Evolutionary conservation across 2,113 vertebrate species (phyloP).

Genomic region (Melanerpes formicivorus): DNA sequence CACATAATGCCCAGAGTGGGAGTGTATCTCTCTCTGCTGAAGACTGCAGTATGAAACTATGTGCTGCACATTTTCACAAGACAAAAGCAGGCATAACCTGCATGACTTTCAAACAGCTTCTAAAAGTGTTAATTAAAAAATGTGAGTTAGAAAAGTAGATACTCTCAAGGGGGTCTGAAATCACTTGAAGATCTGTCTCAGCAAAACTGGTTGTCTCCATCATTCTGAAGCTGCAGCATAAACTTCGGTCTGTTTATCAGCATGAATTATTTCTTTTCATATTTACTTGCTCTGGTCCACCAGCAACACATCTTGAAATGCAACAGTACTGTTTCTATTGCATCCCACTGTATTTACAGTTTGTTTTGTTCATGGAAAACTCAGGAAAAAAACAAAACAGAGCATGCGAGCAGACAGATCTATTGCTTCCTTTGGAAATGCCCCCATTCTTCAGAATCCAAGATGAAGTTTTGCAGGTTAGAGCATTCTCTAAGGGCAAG

Average conservation of each 20-base stretch:
- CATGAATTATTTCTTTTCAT: background rate
- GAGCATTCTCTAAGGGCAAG: background rate
- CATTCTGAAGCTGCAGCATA: background rate
- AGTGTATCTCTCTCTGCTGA: background rate
- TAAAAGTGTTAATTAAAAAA: background rate
- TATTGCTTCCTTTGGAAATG: background rate
- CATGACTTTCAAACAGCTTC: background rate
- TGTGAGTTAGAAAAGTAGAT: background rate
- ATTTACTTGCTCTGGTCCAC: background rate
- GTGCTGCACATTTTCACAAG: background rate
- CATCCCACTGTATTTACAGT: background rate
- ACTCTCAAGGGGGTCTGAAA: background rate
- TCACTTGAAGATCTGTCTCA: background rate
- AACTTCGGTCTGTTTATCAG: background rate
- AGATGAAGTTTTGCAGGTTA: background rate
- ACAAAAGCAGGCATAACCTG: background rate
- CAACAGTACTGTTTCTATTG: background rate
- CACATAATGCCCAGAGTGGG: background rate
- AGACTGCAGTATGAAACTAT: rapidly evolving
- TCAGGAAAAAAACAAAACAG: background rate
- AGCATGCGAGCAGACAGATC: background rate
- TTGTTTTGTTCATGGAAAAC: background rate
- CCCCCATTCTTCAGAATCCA: background rate
- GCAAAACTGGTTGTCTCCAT: background rate
- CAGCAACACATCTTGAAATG: background rate